A percentile compares a stretch with the other conserved stretches of the same genome.
Evolutionary conservation across 2,888 invertebrate genomes (phyloP).

Genomic region (Agrilus cyanescens): DNA sequence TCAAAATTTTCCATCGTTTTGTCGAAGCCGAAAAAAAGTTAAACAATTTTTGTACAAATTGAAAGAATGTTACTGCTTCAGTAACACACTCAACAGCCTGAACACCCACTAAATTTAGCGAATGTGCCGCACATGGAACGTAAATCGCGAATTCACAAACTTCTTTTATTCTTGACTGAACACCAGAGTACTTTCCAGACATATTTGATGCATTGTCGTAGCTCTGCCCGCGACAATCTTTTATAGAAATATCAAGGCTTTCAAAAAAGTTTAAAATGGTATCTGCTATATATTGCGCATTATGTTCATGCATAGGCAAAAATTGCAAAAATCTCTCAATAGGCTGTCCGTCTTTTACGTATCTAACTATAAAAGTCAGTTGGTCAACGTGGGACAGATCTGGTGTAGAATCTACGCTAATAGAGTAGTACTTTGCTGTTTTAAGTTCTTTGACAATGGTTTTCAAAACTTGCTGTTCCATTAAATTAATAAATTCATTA

Average conservation of each 20-base stretch:
- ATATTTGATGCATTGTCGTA: no score
- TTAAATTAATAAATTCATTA: conserved; percentile 24
- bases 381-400: conserved; percentile 24
- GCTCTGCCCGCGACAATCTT: no score
- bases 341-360: conserved; percentile 19
- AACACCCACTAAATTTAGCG: no score
- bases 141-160: no score
- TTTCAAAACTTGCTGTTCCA: conserved; percentile 19
- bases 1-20: no score
- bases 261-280: conserved; percentile 12
- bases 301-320: conserved; percentile 22
- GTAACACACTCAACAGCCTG: no score
- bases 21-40: no score
- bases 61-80: no score
- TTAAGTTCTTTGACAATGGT: conserved; percentile 21
- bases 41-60: no score
- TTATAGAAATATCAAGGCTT: conserved; percentile 16
- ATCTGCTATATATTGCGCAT: conserved; percentile 19
- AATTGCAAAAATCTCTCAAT: conserved; percentile 25
- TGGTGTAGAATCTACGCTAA: conserved; percentile 21
- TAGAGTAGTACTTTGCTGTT: conserved; percentile 16
- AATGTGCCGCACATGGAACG: no score
- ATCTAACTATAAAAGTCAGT: conserved; percentile 22
- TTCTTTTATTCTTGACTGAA: no score
- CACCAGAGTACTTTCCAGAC: no score